A percentile compares a stretch with the other conserved stretches of the same genome.
These are phyloP conservation scores for Xanthia icteritia DNA, from an alignment of 2,888 invertebrate genomes.

Conservation along the genomic window DNA sequence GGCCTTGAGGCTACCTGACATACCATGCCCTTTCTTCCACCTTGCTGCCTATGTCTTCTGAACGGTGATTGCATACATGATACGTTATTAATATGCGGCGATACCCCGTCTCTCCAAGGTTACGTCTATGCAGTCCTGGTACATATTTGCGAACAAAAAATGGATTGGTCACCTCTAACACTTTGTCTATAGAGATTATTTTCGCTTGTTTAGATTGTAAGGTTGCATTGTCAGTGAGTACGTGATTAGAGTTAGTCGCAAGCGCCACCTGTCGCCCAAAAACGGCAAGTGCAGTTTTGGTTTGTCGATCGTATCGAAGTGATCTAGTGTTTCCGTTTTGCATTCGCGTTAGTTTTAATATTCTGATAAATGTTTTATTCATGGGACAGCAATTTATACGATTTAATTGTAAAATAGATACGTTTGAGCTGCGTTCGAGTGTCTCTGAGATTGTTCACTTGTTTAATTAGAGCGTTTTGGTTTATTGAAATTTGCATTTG, in stretches of 20 bases:
- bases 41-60: constrained; percentile 87
- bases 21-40: constrained; percentile 90
- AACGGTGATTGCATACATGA: constrained; percentile 88
- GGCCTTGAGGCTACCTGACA: constrained; percentile 85
- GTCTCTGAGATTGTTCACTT: constrained; percentile 49
- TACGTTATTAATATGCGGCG: constrained; percentile 87
- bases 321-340: constrained; percentile 67
- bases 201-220: constrained; percentile 30
- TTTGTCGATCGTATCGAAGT: constrained; percentile 64
- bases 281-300: constrained; percentile 74
- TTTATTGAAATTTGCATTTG: constrained; percentile 11
- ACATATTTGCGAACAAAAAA: constrained; percentile 61
- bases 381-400: constrained; percentile 57
- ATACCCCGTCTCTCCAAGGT: constrained; percentile 82
- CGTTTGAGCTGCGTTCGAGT: constrained; percentile 44
- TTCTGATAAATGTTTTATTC: constrained; percentile 65
- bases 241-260: constrained; percentile 77
- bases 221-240: constrained; percentile 63
- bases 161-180: constrained; percentile 57
- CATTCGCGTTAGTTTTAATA: constrained; percentile 63
- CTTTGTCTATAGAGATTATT: constrained; percentile 38
- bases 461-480: constrained; percentile 32
- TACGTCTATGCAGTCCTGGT: constrained; percentile 78
- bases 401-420: constrained; percentile 61
- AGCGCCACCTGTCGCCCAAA: constrained; percentile 81